A percentile compares a stretch with the other conserved stretches of the same genome.
Conservation (phyloP, 2,113 vertebrate genomes). For the Ciconia maguari region DNA sequence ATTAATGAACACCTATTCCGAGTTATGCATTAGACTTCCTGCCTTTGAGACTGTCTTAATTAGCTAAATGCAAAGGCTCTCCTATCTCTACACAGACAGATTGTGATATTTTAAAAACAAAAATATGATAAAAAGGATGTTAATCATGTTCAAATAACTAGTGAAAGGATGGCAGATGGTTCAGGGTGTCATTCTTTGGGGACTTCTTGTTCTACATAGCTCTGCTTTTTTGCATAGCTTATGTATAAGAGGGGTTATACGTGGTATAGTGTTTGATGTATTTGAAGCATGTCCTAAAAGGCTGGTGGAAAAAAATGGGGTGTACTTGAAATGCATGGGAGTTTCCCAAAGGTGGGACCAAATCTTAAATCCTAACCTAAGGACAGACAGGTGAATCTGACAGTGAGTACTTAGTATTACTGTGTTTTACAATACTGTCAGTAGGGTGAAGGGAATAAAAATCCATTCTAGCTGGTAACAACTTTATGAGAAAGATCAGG, state of each 20-base stretch:
- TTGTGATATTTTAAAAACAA: background rate
- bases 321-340: background rate
- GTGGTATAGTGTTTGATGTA: background rate
- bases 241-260: background rate
- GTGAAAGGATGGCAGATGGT: background rate
- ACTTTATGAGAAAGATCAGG: background rate
- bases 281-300: background rate
- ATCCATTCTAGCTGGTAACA: background rate
- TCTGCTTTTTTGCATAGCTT: background rate
- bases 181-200: background rate
- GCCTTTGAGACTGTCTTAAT: conserved; percentile 41
- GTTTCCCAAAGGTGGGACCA: background rate
- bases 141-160: background rate
- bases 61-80: conserved; percentile 28
- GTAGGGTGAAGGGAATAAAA: background rate
- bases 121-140: background rate
- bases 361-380: background rate
- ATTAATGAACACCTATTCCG: conserved; percentile 44
- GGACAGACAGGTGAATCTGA: background rate
- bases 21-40: conserved; percentile 12
- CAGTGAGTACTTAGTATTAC: background rate
- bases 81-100: background rate
- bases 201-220: background rate
- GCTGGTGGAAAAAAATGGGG: background rate
- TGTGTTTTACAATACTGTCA: background rate